A percentile compares a stretch with the other conserved stretches of the same genome.
Evolutionary conservation across 2,113 vertebrate genomes (phyloP).

Genomic region (Hyperopisus bebe): DNA sequence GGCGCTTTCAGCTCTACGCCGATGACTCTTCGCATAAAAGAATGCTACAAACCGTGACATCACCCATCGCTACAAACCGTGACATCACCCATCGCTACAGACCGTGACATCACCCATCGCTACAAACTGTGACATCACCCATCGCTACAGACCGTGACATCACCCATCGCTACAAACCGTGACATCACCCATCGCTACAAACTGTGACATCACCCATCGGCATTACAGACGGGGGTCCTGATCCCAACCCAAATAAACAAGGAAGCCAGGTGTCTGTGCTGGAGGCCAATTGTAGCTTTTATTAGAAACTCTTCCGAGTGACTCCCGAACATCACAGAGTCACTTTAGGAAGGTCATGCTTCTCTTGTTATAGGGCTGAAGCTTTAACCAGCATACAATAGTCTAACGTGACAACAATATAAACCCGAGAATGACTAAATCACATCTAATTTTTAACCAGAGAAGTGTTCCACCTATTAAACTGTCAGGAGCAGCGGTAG

Average conservation of each 20-base stretch:
- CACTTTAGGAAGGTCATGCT: slow-evolving; percentile 7
- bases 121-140: not conserved
- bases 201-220: not conserved
- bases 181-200: not conserved
- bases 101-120: not conserved
- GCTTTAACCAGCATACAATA: not conserved
- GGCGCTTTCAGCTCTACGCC: not conserved
- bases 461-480: not conserved
- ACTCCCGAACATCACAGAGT: too few species aligned
- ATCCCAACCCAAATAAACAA: slow-evolving; percentile 7
- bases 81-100: not conserved
- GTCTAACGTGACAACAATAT: not conserved
- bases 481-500: not conserved
- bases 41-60: not conserved
- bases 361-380: not conserved
- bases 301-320: not conserved
- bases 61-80: not conserved
- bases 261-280: not conserved
- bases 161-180: not conserved
- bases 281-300: not conserved
- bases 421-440: not conserved
- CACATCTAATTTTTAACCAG: not conserved
- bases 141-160: not conserved
- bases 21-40: not conserved
- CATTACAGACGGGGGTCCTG: not conserved